Evolutionary conservation across 2,797 vertebrate species (phyloP).

Genomic region (Coilia nasus): DNA sequence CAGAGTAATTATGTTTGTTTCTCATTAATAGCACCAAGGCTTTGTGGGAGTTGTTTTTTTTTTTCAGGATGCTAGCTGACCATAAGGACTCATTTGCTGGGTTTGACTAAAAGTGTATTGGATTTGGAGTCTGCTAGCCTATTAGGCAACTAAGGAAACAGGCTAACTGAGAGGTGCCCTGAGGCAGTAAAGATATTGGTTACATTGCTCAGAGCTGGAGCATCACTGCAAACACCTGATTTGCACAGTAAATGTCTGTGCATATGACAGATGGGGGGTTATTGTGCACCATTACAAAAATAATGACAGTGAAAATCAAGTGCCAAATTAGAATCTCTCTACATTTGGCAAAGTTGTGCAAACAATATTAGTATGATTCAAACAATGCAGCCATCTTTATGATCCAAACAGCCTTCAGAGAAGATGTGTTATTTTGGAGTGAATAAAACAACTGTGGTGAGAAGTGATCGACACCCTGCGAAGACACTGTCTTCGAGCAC

Average conservation of each 20-base stretch:
- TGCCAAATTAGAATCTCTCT: neutral
- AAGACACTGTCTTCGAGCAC: neutral
- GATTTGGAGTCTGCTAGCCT: too few relatives aligned
- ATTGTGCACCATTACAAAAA: neutral
- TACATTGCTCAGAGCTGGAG: neutral
- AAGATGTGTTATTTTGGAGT: neutral
- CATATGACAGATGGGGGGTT: neutral
- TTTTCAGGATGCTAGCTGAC: too few relatives aligned
- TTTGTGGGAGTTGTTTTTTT: too few relatives aligned
- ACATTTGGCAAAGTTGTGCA: neutral
- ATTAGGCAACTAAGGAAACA: too few relatives aligned
- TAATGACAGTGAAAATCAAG: neutral
- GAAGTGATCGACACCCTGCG: neutral
- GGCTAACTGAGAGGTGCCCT: too few relatives aligned
- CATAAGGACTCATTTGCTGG: too few relatives aligned
- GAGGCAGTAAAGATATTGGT: too few relatives aligned
- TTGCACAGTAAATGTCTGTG: neutral
- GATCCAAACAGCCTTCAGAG: neutral
- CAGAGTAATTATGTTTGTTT: too few relatives aligned
- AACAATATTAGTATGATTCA: neutral
- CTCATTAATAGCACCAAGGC: too few relatives aligned
- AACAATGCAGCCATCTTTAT: neutral
- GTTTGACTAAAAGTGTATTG: too few relatives aligned
- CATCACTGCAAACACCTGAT: neutral
- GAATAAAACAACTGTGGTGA: neutral